These are phyloP conservation scores for Bucco capensis DNA, from an alignment of 2,113 vertebrate species.

Conservation along the genomic window DNA sequence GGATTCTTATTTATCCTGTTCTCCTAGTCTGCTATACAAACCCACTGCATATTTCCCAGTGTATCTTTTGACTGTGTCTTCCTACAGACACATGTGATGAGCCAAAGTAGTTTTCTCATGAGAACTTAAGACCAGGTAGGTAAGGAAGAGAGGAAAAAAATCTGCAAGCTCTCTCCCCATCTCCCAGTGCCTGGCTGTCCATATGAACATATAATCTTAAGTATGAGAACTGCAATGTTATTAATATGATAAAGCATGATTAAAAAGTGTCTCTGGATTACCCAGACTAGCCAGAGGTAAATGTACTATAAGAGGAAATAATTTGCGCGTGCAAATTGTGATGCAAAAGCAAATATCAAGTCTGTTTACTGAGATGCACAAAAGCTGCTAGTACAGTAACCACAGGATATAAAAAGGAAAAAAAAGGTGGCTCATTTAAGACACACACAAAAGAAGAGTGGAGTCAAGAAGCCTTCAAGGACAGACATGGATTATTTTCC, in stretches of 20 bases:
- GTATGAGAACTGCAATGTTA: not conserved
- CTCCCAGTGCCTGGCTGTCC: not conserved
- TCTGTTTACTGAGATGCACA: not conserved
- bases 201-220: not conserved
- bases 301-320: not conserved
- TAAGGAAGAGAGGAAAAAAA: not conserved
- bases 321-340: not conserved
- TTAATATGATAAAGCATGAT: not conserved
- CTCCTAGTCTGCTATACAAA: not conserved
- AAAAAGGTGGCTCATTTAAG: not conserved
- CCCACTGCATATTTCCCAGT: not conserved
- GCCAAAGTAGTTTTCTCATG: not conserved
- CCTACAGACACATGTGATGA: accelerated
- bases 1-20: not conserved
- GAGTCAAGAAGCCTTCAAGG: not conserved
- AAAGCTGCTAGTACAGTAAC: not conserved
- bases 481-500: not conserved
- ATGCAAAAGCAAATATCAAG: not conserved
- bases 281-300: not conserved
- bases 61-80: not conserved
- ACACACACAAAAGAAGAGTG: not conserved
- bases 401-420: not conserved
- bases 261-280: not conserved
- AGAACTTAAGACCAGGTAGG: not conserved
- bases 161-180: not conserved